Base-by-base conservation (phyloP, 2,113 vertebrate genomes). In the Pachypanchax playfairii region DNA sequence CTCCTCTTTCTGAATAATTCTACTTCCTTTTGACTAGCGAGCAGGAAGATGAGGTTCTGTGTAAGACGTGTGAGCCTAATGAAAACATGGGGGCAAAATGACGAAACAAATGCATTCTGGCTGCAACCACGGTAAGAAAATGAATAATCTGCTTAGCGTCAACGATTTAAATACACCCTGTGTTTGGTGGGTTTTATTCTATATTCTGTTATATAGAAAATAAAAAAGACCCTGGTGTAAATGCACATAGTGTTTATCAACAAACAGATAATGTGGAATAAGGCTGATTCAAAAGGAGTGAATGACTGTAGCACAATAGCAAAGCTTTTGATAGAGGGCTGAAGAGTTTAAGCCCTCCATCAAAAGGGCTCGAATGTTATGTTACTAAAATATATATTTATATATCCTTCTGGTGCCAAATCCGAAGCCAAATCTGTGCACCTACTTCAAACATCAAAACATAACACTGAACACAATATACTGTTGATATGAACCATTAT, bases 81-180 rank as follows among this genome's bases (percentile, higher is more conserved):
- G 61, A 79, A 80, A 85, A 80, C 79, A 66, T 66, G 64, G 61
- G 22, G 69, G 75, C 47, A 42, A 70, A 46, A 26, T 85, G 74
- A 79, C 52, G 65, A 85, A 87, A 80, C 70, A 50, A 38, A 20
- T 33, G 48, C 72, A 79, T 82, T 64, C 55, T 31, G 35, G 60
- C 55, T 75, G 85, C 79, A 83, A 87, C 79, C 77, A 59, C 12
- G 74, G 25, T 56, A 49, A 60, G 73, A 63, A 81, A 83, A 77
- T 43, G 60, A 85, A 81, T 74, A 59, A 66, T 58, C 77, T 0
- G 65, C 73, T 84, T 70, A 59, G 50, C 64, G 39, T n/a, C 35
- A 42, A 62, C 60, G 61, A 70, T 70, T 55, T 36, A 65, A 69
- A 82, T 59, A 52, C 63, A 58, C 35, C 62, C 25, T 42, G 48